Conservation (phyloP, 1,140 invertebrate species). For the Apis mellifera region DNA sequence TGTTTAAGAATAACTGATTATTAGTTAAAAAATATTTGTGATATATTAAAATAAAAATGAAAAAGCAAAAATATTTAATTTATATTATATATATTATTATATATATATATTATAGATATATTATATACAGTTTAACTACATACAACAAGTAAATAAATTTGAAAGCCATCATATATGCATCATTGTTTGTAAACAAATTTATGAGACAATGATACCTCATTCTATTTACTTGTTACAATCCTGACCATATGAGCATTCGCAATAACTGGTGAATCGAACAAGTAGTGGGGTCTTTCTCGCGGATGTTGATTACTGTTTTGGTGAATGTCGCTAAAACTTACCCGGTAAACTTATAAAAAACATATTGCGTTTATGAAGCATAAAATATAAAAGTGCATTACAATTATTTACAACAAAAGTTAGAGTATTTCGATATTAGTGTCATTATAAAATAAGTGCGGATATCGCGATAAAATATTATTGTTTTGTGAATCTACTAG, state of each 20-base stretch:
- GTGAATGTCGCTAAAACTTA: conserved; percentile 70
- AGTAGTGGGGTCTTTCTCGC: conserved; percentile 71
- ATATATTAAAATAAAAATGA: background rate
- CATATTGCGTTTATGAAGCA: background rate
- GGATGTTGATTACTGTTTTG: conserved; percentile 68
- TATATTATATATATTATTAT: no score
- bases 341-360: conserved; percentile 45
- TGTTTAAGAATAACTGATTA: background rate
- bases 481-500: conserved; percentile 68
- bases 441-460: conserved; percentile 58
- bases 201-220: conserved; percentile 20
- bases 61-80: no score
- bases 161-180: background rate
- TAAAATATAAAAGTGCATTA: conserved; percentile 11
- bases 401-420: background rate
- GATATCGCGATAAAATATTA: conserved; percentile 58
- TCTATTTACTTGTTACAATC: conserved; percentile 54
- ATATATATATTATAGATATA: no score
- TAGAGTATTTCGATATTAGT: conserved; percentile 27
- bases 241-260: conserved; percentile 68
- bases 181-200: conserved; percentile 62
- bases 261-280: conserved; percentile 66
- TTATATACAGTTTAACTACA: background rate
- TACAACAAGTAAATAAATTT: background rate
- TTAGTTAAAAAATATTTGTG: background rate